Conservation (phyloP, 2,888 invertebrate genomes). For the Timandra comae region DNA sequence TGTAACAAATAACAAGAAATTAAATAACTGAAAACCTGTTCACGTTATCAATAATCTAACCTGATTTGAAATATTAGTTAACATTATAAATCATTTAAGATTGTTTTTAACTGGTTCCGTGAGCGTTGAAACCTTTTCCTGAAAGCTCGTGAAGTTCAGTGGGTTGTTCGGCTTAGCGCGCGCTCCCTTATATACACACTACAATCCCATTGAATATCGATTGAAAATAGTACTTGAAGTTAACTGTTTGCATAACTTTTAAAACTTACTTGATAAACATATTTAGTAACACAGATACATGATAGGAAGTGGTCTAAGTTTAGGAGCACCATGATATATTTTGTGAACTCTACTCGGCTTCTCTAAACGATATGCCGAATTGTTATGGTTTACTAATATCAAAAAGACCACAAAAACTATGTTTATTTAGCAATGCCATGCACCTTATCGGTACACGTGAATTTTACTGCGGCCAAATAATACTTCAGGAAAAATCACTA, state of each 20-base stretch:
- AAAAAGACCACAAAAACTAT: too few relatives aligned
- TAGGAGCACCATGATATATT: too few relatives aligned
- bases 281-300: too few relatives aligned
- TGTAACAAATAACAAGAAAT: constrained; percentile 51
- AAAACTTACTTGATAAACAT: constrained; percentile 15
- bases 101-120: constrained; percentile 5
- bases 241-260: too few relatives aligned
- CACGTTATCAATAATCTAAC: constrained; percentile 10
- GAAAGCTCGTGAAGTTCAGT: constrained; percentile 42
- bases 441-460: constrained; percentile 21
- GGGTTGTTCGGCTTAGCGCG: constrained; percentile 43
- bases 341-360: too few relatives aligned
- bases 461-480: constrained; percentile 10
- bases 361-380: too few relatives aligned
- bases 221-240: too few relatives aligned
- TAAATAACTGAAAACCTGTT: constrained; percentile 5
- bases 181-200: constrained; percentile 16
- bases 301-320: too few relatives aligned
- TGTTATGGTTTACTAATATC: too few relatives aligned
- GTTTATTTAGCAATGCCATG: constrained; percentile 3
- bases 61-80: constrained; percentile 24
- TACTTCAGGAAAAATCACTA: constrained; percentile 9
- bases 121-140: constrained; percentile 33
- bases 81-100: constrained; percentile 12
- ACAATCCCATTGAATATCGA: background rate